Percentiles rank a stretch among this genome's conserved stretches.
Evolutionary conservation across 2,797 vertebrate species (phyloP).

Genomic region (Enteromius unitaeniatus): DNA sequence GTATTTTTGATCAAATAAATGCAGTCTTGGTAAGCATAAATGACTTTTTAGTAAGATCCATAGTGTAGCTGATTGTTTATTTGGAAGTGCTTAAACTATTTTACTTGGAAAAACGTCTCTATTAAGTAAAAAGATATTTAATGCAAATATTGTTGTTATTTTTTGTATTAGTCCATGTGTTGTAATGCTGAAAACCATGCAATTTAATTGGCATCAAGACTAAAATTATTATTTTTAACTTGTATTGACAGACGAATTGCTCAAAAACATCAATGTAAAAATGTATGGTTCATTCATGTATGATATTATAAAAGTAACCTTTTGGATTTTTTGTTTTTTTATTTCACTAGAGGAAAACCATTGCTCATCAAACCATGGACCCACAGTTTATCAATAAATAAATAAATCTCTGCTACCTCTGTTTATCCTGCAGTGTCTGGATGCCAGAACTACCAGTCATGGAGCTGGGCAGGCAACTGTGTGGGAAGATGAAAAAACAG

Average conservation of each 20-base stretch:
- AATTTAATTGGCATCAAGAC: neutral
- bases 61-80: neutral
- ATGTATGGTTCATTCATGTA: neutral
- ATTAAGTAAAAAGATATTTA: neutral
- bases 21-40: neutral
- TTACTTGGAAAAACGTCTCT: neutral
- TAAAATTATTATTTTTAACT: neutral
- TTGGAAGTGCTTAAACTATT: neutral
- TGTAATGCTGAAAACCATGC: neutral
- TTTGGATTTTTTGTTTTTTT: neutral
- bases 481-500: conserved; percentile 92
- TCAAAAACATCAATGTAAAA: neutral
- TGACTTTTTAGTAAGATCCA: neutral
- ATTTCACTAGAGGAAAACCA: neutral
- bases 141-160: neutral
- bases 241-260: neutral
- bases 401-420: conserved; percentile 13
- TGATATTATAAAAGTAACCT: neutral
- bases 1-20: neutral
- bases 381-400: conserved; percentile 1
- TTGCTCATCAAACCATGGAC: neutral
- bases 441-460: conserved; percentile 83
- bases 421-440: conserved; percentile 81
- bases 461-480: conserved; percentile 93
- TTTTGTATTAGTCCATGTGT: neutral